Conservation (phyloP, 2,888 invertebrate species). For the Cryptocephalus moraei region DNA sequence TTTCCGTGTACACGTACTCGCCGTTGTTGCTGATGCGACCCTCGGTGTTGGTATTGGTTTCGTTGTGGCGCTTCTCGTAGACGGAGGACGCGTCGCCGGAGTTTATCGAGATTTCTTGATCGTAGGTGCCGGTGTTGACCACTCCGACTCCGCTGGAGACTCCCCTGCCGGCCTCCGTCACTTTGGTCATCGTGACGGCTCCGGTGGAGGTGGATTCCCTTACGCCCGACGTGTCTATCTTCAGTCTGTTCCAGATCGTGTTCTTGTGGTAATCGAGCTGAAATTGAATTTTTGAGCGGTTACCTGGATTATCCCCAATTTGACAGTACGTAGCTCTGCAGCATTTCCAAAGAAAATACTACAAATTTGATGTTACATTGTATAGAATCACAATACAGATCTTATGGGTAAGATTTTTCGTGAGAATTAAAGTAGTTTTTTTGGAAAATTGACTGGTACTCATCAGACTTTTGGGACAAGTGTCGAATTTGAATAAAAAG, state of each 20-base stretch:
- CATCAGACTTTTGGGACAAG: too few relatives aligned
- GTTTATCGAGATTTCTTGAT: slow-evolving; percentile 3
- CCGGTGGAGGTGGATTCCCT: slow-evolving; percentile 4
- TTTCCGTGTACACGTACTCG: slow-evolving; percentile 8
- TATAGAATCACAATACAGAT: too few relatives aligned
- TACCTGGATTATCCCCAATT: too few relatives aligned
- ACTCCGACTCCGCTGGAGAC: slow-evolving; percentile 13
- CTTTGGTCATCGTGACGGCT: not conserved
- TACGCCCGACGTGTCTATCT: slow-evolving; percentile 19
- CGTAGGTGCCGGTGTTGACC: slow-evolving; percentile 5
- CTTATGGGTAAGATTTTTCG: too few relatives aligned
- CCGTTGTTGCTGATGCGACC: slow-evolving; percentile 10
- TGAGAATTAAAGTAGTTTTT: too few relatives aligned
- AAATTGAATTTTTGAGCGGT: too few relatives aligned
- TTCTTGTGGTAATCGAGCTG: slow-evolving; percentile 29
- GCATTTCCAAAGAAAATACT: too few relatives aligned
- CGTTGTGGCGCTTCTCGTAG: slow-evolving; percentile 12
- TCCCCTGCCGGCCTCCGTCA: slow-evolving; percentile 26
- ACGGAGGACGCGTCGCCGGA: slow-evolving; percentile 13
- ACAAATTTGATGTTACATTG: too few relatives aligned
- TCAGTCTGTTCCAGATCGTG: slow-evolving; percentile 31
- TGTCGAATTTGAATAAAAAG: too few relatives aligned
- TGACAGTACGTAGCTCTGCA: too few relatives aligned
- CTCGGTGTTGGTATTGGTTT: slow-evolving; percentile 3
- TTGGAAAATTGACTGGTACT: too few relatives aligned